These are phyloP conservation scores for Sussaba pulchella DNA, from an alignment of 2,888 invertebrate genomes.

Conservation along the genomic window DNA sequence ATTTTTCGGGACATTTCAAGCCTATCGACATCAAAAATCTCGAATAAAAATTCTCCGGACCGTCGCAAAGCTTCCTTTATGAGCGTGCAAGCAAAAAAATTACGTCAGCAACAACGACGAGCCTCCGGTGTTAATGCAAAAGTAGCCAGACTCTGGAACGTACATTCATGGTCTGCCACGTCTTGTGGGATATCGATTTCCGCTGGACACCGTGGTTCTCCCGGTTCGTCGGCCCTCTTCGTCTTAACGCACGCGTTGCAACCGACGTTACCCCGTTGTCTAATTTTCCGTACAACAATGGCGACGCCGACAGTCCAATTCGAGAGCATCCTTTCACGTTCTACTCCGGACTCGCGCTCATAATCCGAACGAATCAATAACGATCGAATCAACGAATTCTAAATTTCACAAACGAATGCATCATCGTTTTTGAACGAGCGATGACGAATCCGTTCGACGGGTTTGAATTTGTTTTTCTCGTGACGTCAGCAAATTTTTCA, in stretches of 20 bases:
- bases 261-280: neutral
- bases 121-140: conserved; percentile 63
- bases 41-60: too few species aligned
- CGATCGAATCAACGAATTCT: conserved; percentile 1
- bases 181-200: conserved; percentile 70
- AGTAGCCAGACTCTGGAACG: conserved; percentile 11
- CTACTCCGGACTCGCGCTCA: neutral
- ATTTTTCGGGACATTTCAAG: too few species aligned
- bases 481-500: conserved; percentile 15
- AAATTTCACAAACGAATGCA: conserved; percentile 21
- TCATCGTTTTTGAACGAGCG: conserved; percentile 20
- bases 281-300: conserved; percentile 1
- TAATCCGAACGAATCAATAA: neutral
- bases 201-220: conserved; percentile 46
- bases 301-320: neutral
- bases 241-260: conserved; percentile 3
- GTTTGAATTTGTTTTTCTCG: conserved; percentile 18
- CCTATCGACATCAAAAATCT: too few species aligned
- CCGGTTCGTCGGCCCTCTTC: neutral
- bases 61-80: too few species aligned
- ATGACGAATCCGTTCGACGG: neutral
- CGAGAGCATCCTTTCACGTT: neutral
- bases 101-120: neutral
- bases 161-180: conserved; percentile 23
- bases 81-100: too few species aligned